Evolutionary conservation across 2,113 vertebrate genomes (phyloP).

Genomic region (Lontra canadensis): DNA sequence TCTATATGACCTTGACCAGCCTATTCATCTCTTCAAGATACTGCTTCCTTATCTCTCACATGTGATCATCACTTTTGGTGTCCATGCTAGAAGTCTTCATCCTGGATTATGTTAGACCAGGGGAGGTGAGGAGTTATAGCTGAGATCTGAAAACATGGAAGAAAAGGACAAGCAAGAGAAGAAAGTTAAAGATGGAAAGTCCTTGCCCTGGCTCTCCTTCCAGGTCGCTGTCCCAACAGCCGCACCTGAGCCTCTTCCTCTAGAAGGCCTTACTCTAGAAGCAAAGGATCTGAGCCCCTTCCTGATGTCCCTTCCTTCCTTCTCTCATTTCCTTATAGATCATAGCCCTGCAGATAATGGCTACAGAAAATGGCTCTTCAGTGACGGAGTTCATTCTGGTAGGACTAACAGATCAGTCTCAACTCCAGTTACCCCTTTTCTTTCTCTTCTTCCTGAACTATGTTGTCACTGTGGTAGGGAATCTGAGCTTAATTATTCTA

Average conservation of each 20-base stretch:
- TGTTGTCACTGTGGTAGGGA: conserved; percentile 25
- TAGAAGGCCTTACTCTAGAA: background rate
- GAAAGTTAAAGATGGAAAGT: background rate
- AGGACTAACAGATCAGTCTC: conserved; percentile 8
- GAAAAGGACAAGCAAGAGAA: background rate
- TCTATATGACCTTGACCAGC: background rate
- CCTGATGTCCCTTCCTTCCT: background rate
- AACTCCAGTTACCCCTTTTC: conserved; percentile 44
- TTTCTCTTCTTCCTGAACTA: conserved; percentile 32
- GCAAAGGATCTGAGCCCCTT: background rate
- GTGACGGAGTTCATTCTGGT: background rate
- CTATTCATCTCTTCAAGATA: background rate
- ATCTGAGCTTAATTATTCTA: conserved; percentile 37
- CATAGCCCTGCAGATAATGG: background rate
- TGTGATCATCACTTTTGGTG: background rate
- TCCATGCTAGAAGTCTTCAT: background rate
- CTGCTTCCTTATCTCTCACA: background rate
- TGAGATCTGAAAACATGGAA: background rate
- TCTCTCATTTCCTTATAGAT: background rate
- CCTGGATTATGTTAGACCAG: background rate
- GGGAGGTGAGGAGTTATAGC: background rate
- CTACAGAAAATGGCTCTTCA: conserved; percentile 10
- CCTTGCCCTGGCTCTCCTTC: background rate
- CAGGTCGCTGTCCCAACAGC: background rate
- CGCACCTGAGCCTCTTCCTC: background rate